Percentiles rank a stretch among this genome's conserved stretches.
These are phyloP conservation scores for Periphyllus acericola DNA, from an alignment of 2,888 invertebrate genomes.

Conservation along the genomic window DNA sequence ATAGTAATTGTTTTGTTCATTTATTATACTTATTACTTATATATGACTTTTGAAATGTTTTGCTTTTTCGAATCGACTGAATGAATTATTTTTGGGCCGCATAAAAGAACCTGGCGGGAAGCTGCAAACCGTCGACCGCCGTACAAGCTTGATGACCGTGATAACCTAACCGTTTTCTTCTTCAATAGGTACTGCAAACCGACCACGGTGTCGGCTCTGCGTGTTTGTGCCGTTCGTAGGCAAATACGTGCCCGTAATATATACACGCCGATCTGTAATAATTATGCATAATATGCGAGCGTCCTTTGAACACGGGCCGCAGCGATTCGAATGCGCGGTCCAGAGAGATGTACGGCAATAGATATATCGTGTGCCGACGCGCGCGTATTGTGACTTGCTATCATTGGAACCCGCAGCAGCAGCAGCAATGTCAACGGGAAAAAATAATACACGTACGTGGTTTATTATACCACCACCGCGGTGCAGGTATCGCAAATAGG, in stretches of 20 bases:
- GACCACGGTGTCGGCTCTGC: background rate
- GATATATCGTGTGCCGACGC: background rate
- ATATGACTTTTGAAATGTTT: too few species aligned
- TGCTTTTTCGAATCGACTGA: too few species aligned
- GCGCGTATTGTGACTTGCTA: conserved; percentile 16
- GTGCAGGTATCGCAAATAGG: background rate
- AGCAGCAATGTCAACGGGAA: conserved; percentile 1
- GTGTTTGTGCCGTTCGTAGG: background rate
- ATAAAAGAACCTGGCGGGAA: too few species aligned
- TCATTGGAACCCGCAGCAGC: background rate
- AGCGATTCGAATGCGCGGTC: background rate
- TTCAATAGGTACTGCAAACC: background rate
- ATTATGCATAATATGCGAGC: too few species aligned
- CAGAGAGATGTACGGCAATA: background rate
- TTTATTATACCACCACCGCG: conserved; percentile 8
- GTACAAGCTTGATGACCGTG: too few species aligned
- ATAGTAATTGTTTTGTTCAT: too few species aligned
- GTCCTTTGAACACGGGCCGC: conserved; percentile 22
- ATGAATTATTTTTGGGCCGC: too few species aligned
- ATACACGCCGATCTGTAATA: background rate
- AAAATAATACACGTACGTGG: conserved; percentile 11
- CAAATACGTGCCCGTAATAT: background rate
- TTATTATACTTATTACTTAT: too few species aligned
- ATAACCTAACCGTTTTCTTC: background rate
- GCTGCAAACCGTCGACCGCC: too few species aligned